Base-by-base conservation (phyloP, 2,888 invertebrate genomes). In the Anthrax anthrax region DNA sequence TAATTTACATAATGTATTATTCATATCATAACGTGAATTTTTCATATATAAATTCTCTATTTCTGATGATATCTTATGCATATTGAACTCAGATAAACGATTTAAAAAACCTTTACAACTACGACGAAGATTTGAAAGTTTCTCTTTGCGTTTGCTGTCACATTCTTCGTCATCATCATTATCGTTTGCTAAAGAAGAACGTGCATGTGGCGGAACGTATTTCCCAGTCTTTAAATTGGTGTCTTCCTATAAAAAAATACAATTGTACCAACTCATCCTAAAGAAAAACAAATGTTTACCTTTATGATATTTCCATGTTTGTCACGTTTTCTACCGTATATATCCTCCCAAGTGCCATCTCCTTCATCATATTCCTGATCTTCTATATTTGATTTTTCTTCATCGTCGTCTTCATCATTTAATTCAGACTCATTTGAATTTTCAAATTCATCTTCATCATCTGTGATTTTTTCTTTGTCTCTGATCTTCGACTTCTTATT, bases 101-200 rank as follows among this genome's bases (percentile, higher is more conserved):
- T 95, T 95, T 1, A 95, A 67, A 3, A 87, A 72, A 45, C 81
- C 94, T 71, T 95, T 94, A 49, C 95, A 70, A 64, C 86, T 84
- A 56, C 81, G 79, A 57, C 75, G 78, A n/a, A 95, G 62, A 54
- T 78, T 75, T 12, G 71, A 70, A 27, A 85, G 58, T 50, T 81
- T 74, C 58, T 80, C 73, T 32, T 58, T 72, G 23, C 74, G 72
- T 51, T 76, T 70, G 9, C 47, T 39, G 37, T 51, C 49, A 12
- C 13, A 32, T 23, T 27, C 37, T 3, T 46, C 46, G 0, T n/a
- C 14, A 19, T 60, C 65, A 51, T 56, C 57, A 0, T 16, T 23
- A 19, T 60, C 65, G 51, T 56, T 57, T 38, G 60, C 55, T 57
- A 72, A 55, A 64, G 74, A 60, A 23, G 75, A 74, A 55, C 89